Evolutionary conservation across 2,113 vertebrate species (phyloP).

Genomic region (Candoia aspera): DNA sequence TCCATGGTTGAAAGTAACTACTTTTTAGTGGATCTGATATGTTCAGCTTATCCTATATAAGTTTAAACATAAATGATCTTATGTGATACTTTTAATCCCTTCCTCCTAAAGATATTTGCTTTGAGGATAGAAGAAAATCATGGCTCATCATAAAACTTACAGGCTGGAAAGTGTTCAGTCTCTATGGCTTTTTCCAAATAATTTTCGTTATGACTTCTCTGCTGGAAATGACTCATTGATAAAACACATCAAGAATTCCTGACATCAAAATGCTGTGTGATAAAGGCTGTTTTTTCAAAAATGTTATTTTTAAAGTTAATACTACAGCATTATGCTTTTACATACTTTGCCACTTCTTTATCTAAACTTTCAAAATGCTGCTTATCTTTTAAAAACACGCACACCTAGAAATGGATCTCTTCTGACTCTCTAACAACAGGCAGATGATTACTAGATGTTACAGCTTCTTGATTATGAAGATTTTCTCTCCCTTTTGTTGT

Average conservation of each 20-base stretch:
- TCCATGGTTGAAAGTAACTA: neutral
- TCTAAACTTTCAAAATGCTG: neutral
- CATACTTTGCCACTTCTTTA: neutral
- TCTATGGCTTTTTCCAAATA: neutral
- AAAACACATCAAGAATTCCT: neutral
- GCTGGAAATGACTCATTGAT: constrained; percentile 1
- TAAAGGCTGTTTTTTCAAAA: neutral
- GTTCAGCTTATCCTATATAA: neutral
- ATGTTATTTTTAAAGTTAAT: neutral
- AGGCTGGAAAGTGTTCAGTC: neutral
- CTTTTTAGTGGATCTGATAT: neutral
- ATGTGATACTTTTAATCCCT: neutral
- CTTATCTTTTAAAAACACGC: neutral
- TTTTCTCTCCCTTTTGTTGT: constrained; percentile 7
- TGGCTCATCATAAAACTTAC: neutral
- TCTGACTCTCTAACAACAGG: constrained; percentile 11
- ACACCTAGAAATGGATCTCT: neutral
- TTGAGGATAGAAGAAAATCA: neutral
- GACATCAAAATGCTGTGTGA: neutral
- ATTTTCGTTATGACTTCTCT: neutral
- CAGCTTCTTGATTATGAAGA: neutral
- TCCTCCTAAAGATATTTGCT: neutral
- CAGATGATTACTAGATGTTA: constrained; percentile 20
- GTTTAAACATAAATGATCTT: neutral
- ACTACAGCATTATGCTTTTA: neutral